These are phyloP conservation scores for Maccullochella peelii DNA, from an alignment of 2,113 vertebrate species.

Conservation along the genomic window DNA sequence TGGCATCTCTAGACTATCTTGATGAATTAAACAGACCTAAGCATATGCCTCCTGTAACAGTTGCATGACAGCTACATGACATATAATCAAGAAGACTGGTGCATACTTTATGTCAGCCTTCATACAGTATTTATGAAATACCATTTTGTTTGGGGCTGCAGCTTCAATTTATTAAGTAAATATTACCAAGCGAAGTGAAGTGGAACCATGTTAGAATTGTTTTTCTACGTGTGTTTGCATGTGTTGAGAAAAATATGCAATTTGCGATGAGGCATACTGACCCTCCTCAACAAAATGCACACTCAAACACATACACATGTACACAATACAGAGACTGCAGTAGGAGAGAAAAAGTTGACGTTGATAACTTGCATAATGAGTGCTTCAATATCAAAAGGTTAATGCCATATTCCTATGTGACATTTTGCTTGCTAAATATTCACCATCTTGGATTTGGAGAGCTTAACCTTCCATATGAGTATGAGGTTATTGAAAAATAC, in stretches of 20 bases:
- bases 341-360: slow-evolving; percentile 20
- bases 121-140: slow-evolving; percentile 36
- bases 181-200: slow-evolving; percentile 29
- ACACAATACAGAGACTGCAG: background rate
- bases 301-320: background rate
- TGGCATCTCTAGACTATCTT: background rate
- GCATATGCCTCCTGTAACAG: background rate
- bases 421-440: slow-evolving; percentile 80
- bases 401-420: slow-evolving; percentile 73
- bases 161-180: slow-evolving; percentile 45
- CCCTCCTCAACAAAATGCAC: slow-evolving; percentile 6
- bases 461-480: slow-evolving; percentile 74
- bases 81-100: slow-evolving; percentile 35
- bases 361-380: slow-evolving; percentile 70
- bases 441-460: slow-evolving; percentile 68
- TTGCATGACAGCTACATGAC: slow-evolving; percentile 34
- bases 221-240: slow-evolving; percentile 6
- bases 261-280: slow-evolving; percentile 15
- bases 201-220: slow-evolving; percentile 11
- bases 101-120: background rate
- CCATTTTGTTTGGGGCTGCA: slow-evolving; percentile 16
- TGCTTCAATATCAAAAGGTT: slow-evolving; percentile 73
- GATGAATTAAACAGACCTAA: slow-evolving; percentile 33
- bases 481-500: slow-evolving; percentile 71
- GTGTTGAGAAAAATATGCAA: slow-evolving; percentile 14